These are phyloP conservation scores for Platynereis dumerilii DNA, from an alignment of 2,888 invertebrate species.

Conservation along the genomic window DNA sequence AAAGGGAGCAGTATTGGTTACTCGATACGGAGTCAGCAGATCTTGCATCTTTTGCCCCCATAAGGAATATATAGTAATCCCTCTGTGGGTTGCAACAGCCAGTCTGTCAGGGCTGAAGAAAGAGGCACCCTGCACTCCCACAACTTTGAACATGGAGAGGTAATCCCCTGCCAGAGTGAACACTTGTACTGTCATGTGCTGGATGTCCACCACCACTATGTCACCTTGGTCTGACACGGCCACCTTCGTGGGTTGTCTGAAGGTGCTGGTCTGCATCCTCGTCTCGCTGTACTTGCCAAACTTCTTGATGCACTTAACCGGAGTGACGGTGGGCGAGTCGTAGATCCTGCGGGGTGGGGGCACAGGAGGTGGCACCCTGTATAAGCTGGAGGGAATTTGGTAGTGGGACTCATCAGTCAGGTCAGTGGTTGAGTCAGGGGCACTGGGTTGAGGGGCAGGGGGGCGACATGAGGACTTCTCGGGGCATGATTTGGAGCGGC, in stretches of 20 bases:
- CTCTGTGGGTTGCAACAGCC: constrained; percentile 30
- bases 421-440: not conserved
- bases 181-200: constrained; percentile 31
- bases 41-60: constrained; percentile 11
- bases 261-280: constrained; percentile 23
- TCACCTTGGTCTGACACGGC: constrained; percentile 25
- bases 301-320: constrained; percentile 19
- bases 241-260: constrained; percentile 28
- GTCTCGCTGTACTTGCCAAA: constrained; percentile 30
- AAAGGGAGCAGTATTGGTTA: constrained; percentile 20
- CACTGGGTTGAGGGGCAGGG: not conserved
- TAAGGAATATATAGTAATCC: constrained; percentile 25
- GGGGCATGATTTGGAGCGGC: not conserved
- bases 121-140: constrained; percentile 26
- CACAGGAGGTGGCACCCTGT: constrained; percentile 14
- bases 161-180: constrained; percentile 28
- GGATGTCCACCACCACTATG: constrained; percentile 20
- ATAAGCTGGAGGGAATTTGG: constrained; percentile 3
- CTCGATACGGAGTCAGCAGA: constrained; percentile 12
- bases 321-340: constrained; percentile 5
- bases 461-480: not conserved
- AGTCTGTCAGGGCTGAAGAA: constrained; percentile 24
- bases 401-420: not conserved
- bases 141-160: constrained; percentile 31
- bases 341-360: constrained; percentile 25